These are phyloP conservation scores for Ecliptopera silaceata DNA, from an alignment of 2,888 invertebrate species.

Conservation along the genomic window DNA sequence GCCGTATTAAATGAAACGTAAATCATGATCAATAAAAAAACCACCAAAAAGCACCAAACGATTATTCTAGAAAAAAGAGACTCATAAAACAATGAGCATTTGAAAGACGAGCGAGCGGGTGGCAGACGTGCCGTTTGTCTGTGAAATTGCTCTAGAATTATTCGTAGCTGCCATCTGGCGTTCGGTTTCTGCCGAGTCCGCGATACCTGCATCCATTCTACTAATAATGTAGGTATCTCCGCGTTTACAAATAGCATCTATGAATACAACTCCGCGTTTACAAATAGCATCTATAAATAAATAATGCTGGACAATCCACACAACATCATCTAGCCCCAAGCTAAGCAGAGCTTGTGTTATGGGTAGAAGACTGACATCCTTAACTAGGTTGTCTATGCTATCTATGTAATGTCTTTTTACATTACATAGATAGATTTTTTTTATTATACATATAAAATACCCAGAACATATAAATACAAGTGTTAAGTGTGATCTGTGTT, in stretches of 20 bases:
- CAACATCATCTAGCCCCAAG: too few species aligned
- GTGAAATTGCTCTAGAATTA: slow-evolving; percentile 63
- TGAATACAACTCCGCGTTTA: slow-evolving; percentile 1
- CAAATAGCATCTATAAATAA: slow-evolving; percentile 2
- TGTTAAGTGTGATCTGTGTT: neutral
- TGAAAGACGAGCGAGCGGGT: slow-evolving; percentile 34
- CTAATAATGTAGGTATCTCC: slow-evolving; percentile 4
- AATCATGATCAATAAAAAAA: too few species aligned
- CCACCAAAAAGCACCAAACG: neutral
- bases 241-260: slow-evolving; percentile 9
- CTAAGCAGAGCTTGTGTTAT: too few species aligned
- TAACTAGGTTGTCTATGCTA: too few species aligned
- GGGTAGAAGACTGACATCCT: too few species aligned
- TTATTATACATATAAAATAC: too few species aligned
- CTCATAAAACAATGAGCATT: slow-evolving; percentile 37
- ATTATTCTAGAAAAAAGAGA: slow-evolving; percentile 20
- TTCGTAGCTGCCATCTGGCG: slow-evolving; percentile 52
- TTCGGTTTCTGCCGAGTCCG: slow-evolving; percentile 34
- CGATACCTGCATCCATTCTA: slow-evolving; percentile 36
- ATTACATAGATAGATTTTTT: too few species aligned
- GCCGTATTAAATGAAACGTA: too few species aligned
- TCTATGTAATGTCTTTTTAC: too few species aligned
- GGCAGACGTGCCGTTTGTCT: slow-evolving; percentile 59
- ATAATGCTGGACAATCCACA: too few species aligned
- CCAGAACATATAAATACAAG: too few species aligned